Percentiles rank a stretch among this genome's conserved stretches.
Evolutionary conservation across 2,888 invertebrate species (phyloP).

Genomic region (Sinohyriopsis cumingii): DNA sequence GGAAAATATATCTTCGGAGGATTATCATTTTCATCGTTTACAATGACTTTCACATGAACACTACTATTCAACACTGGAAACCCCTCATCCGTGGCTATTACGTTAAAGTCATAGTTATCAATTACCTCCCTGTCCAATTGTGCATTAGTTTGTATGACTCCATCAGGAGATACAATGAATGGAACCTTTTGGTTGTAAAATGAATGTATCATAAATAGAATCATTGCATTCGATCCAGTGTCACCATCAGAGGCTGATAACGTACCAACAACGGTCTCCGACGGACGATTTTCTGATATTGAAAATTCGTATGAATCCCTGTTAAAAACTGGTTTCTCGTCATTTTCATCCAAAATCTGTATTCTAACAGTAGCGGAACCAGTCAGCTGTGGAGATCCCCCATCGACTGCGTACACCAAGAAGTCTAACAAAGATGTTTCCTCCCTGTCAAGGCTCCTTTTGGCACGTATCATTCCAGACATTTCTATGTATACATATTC

Average conservation of each 20-base stretch:
- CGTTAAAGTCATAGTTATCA: slow-evolving; percentile 19
- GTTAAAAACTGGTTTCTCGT: slow-evolving; percentile 21
- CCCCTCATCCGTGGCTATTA: slow-evolving; percentile 22
- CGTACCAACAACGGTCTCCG: slow-evolving; percentile 11
- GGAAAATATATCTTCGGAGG: slow-evolving; percentile 20
- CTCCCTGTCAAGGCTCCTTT: slow-evolving; percentile 19
- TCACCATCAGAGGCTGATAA: slow-evolving; percentile 23
- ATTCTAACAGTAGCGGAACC: slow-evolving; percentile 23
- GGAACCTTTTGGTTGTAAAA: slow-evolving; percentile 11
- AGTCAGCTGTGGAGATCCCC: slow-evolving; percentile 13
- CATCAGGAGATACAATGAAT: slow-evolving; percentile 15
- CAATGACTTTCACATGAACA: slow-evolving; percentile 13
- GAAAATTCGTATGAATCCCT: slow-evolving; percentile 16
- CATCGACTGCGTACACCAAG: slow-evolving; percentile 16
- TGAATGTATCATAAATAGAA: slow-evolving; percentile 11
- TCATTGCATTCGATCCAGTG: slow-evolving; percentile 13
- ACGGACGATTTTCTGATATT: slow-evolving; percentile 14
- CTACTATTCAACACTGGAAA: slow-evolving; percentile 14
- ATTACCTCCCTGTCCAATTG: slow-evolving; percentile 14
- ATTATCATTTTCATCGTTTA: slow-evolving; percentile 25
- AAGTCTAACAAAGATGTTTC: slow-evolving; percentile 15
- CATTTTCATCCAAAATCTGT: slow-evolving; percentile 22
- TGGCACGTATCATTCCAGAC: slow-evolving; percentile 17
- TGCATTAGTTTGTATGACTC: slow-evolving; percentile 20
- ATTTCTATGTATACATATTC: slow-evolving; percentile 5